Evolutionary conservation across 1,140 invertebrate genomes (phyloP).

Genomic region (Drosophila kikkawai): DNA sequence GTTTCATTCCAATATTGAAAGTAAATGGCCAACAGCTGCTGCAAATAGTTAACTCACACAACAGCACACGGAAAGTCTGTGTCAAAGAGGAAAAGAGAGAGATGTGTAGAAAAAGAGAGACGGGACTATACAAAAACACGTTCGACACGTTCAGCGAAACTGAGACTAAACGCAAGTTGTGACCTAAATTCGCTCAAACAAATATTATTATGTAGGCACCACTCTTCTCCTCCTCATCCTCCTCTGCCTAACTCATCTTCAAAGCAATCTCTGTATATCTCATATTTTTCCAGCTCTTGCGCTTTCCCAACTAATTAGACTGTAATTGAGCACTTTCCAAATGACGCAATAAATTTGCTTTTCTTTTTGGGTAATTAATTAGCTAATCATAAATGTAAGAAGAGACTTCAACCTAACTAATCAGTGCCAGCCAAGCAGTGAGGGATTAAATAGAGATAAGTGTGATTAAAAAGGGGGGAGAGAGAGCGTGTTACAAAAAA

Average conservation of each 20-base stretch:
- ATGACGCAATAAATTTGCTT: conserved; percentile 51
- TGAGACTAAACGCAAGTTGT: conserved; percentile 57
- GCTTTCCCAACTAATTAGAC: conserved; percentile 56
- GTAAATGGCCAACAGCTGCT: conserved; percentile 74
- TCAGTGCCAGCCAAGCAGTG: conserved; percentile 11
- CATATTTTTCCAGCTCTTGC: conserved; percentile 55
- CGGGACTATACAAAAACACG: conserved; percentile 45
- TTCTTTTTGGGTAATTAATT: conserved; percentile 52
- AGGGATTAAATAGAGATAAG: conserved; percentile 10
- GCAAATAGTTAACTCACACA: conserved; percentile 51
- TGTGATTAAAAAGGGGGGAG: not conserved
- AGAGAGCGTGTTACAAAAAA: conserved; percentile 7
- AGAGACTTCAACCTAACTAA: conserved; percentile 18
- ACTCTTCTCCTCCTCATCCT: not conserved
- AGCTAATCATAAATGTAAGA: conserved; percentile 61
- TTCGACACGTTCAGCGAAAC: conserved; percentile 68
- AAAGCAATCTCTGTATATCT: conserved; percentile 14
- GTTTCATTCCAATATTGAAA: conserved; percentile 69
- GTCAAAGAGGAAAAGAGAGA: conserved; percentile 3
- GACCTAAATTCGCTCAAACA: conserved; percentile 73
- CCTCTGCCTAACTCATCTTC: conserved; percentile 10
- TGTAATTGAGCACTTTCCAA: conserved; percentile 68
- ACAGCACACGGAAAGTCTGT: conserved; percentile 39
- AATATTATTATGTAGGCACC: conserved; percentile 63
- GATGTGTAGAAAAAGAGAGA: not conserved